phyloP scores from a whole-genome alignment of 1,140 invertebrate species.

The Littorina saxatilis region DNA sequence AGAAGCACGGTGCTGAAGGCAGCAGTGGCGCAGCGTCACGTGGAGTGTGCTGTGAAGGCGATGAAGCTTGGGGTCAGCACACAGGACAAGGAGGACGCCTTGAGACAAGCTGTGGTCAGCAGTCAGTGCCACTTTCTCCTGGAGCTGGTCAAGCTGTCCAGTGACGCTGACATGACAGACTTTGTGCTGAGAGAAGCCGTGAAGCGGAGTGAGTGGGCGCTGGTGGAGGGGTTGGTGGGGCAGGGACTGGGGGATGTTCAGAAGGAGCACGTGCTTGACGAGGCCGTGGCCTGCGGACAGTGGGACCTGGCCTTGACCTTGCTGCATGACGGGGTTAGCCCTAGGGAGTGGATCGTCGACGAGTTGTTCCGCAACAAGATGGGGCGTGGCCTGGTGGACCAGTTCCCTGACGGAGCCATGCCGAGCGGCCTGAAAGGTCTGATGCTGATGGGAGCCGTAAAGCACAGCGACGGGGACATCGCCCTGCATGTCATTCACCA shows the following conservation, averaged over 20 bases:
- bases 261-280: too few species aligned
- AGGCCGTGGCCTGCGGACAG: too few species aligned
- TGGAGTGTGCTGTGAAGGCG: not conserved
- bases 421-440: too few species aligned
- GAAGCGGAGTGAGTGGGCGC: not conserved
- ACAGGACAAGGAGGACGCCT: not conserved
- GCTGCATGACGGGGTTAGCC: too few species aligned
- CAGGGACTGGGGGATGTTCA: not conserved
- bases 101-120: not conserved
- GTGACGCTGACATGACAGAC: slow-evolving; percentile 5
- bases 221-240: not conserved
- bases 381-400: too few species aligned
- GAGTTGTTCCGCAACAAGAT: too few species aligned
- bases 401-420: too few species aligned
- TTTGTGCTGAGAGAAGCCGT: not conserved
- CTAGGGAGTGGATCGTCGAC: too few species aligned
- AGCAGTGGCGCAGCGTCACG: not conserved
- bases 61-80: not conserved
- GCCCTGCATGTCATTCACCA: too few species aligned
- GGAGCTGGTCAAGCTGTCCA: not conserved
- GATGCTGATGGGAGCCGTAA: too few species aligned
- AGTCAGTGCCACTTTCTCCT: not conserved
- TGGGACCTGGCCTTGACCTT: too few species aligned
- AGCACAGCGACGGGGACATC: too few species aligned
- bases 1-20: not conserved